Percentiles rank a stretch among this genome's conserved stretches.
These are phyloP conservation scores for Tuberolachnus salignus DNA, from an alignment of 2,888 invertebrate species.

Conservation along the genomic window DNA sequence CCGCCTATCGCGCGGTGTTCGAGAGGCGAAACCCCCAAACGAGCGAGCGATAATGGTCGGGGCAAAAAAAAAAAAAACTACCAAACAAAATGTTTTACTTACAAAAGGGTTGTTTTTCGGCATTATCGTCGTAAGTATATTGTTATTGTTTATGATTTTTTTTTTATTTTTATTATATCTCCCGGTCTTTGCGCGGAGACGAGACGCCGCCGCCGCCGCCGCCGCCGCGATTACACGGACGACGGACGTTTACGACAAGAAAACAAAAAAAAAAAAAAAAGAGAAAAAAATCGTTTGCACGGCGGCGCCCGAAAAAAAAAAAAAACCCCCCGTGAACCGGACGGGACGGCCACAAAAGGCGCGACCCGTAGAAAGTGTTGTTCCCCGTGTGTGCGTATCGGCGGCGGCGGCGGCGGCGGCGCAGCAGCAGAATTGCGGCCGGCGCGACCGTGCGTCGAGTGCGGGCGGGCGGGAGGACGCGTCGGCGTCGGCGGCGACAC, in stretches of 20 bases:
- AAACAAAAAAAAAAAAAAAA: no score
- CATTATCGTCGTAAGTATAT: not conserved
- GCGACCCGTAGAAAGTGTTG: no score
- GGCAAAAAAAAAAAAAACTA: not conserved
- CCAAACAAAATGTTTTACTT: no score
- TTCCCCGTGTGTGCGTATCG: not conserved
- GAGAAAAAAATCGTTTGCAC: not conserved
- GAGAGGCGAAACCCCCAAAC: no score
- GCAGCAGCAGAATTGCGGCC: no score
- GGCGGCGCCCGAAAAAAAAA: conserved; percentile 40
- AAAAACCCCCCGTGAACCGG: conserved; percentile 1
- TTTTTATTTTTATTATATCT: no score
- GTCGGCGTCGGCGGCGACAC: conserved; percentile 14
- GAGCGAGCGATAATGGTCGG: not conserved
- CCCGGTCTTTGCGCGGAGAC: not conserved
- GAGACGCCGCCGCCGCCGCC: not conserved
- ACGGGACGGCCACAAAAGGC: no score
- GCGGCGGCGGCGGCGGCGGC: conserved; percentile 15
- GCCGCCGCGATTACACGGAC: no score
- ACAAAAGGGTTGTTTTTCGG: not conserved
- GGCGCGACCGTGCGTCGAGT: not conserved
- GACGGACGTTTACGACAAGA: no score
- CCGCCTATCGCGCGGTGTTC: no score
- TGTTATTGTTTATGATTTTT: not conserved
- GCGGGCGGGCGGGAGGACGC: not conserved